These are phyloP conservation scores for Bryconaethiops microstoma DNA, from an alignment of 2,797 vertebrate species.

Conservation along the genomic window DNA sequence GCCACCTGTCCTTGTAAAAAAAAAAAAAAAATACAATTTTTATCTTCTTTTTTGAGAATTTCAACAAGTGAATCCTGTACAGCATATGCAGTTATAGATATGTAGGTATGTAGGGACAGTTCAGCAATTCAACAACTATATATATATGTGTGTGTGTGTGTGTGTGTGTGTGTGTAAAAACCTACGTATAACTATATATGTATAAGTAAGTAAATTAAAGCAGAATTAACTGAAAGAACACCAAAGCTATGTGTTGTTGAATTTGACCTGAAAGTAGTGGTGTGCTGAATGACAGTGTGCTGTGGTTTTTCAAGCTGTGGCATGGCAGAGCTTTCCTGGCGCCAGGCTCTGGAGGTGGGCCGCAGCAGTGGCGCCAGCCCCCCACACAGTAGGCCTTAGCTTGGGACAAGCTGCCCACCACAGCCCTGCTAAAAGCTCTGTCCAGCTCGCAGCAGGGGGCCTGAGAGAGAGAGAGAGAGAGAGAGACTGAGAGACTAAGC, in stretches of 20 bases:
- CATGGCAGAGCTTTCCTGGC: conserved; percentile 62
- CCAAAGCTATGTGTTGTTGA: background rate
- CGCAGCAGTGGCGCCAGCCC: conserved; percentile 63
- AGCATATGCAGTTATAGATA: background rate
- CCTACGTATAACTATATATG: too few relatives aligned
- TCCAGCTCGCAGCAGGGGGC: conserved; percentile 46
- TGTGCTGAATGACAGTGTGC: conserved; percentile 4
- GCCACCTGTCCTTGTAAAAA: conserved; percentile 43
- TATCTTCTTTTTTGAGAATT: conserved; percentile 9
- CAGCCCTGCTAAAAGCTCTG: conserved; percentile 46
- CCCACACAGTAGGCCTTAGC: conserved; percentile 63
- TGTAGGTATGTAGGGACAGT: too few relatives aligned
- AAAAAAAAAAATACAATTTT: conserved; percentile 43
- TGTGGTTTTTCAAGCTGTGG: conserved; percentile 46
- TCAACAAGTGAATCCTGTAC: conserved; percentile 12
- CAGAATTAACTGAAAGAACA: too few relatives aligned
- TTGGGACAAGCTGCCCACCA: conserved; percentile 57
- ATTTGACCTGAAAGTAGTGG: background rate
- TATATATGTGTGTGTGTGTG: too few relatives aligned
- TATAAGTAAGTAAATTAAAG: too few relatives aligned
- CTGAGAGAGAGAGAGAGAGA: background rate
- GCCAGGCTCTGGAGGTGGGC: conserved; percentile 68
- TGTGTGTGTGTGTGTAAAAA: too few relatives aligned
- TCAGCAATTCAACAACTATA: too few relatives aligned
- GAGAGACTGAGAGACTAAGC: background rate